Evolutionary conservation across 2,888 invertebrate species (phyloP), one percentile per base, ranked within the genome.

Genomic region (Blera fallax): DNA sequence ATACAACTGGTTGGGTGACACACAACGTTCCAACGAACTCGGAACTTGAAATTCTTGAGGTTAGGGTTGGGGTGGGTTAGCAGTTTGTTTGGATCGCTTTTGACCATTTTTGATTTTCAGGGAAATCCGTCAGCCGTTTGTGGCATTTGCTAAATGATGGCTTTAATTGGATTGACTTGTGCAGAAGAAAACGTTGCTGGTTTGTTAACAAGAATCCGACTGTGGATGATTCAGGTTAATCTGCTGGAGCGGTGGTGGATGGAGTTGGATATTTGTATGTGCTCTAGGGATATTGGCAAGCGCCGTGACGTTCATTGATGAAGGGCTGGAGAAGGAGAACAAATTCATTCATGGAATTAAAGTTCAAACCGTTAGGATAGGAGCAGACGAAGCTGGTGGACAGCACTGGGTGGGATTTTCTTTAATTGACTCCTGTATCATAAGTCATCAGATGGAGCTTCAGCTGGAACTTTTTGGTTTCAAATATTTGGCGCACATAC

Each of bases 91-190:
- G 48, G 64, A 65, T 50, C 56, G 29, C 48, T 56, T 56, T 45
- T 60, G 62, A 52, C 37, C 62, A 48, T 69, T 82, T 76, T 82
- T 76, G 69, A 48, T 56, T 65, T 67, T 45, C 6, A 48, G 29
- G 40, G 21, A 48, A 64, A 62, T 43, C 70, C 64, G 32, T 77
- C 43, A 56, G 58, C 7, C 56, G 65, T 65, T 72, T 56, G 70
- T 65, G 82, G 76, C 70, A 65, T 82, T 82, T 58, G 56, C 48
- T 58, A 76, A 82, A 70, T 82, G 64, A 43, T 56, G 48, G 34
- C 56, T 54, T 76, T 77, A 82, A 76, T 77, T 70, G 64, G 70
- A 64, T 74, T 67, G 77, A 69, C 54, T 40, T 34, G 43, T 62
- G 62, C 69, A 69, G 69, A 54, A 43, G 24, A 18, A 60, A 62